Percentiles rank a stretch among this genome's conserved stretches.
phyloP scores from a whole-genome alignment of 2,113 vertebrate genomes.

The Seriola dumerili region DNA sequence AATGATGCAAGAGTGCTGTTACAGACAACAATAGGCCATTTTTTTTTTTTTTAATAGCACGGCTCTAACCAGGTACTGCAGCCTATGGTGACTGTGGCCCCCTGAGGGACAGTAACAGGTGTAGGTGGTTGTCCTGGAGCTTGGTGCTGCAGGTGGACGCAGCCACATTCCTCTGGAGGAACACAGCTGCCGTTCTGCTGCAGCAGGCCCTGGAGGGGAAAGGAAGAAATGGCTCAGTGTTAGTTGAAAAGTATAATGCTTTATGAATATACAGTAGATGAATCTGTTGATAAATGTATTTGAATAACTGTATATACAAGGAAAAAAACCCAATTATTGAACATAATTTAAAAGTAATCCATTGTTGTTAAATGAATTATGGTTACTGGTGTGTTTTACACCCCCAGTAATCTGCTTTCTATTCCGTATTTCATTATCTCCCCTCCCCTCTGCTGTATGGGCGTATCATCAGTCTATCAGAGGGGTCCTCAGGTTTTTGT shows the following conservation, averaged over 20 bases:
- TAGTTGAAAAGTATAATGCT: neutral
- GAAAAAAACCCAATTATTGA: neutral
- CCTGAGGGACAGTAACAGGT: constrained; percentile 78
- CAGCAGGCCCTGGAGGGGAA: constrained; percentile 84
- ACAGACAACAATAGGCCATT: neutral
- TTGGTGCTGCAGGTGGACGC: constrained; percentile 77
- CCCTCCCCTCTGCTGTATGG: neutral
- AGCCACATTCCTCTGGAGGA: constrained; percentile 82
- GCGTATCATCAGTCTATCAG: constrained; percentile 37
- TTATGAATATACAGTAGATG: no score
- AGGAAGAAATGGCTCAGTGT: neutral
- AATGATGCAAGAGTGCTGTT: no score
- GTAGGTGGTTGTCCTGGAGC: constrained; percentile 60
- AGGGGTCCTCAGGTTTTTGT: constrained; percentile 1
- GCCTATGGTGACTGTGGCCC: constrained; percentile 78
- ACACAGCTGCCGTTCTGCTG: constrained; percentile 88
- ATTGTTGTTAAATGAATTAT: constrained; percentile 11
- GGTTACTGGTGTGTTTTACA: neutral
- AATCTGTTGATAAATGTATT: neutral
- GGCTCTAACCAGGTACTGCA: constrained; percentile 91
- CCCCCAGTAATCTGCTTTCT: neutral
- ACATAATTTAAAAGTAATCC: constrained; percentile 3
- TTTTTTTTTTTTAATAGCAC: constrained; percentile 22
- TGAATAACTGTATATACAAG: neutral
- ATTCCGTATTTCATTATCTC: constrained; percentile 47